Evolutionary conservation across 2,888 invertebrate species (phyloP), one percentile per base, ranked within the genome.

Genomic region (Formica aserva): DNA sequence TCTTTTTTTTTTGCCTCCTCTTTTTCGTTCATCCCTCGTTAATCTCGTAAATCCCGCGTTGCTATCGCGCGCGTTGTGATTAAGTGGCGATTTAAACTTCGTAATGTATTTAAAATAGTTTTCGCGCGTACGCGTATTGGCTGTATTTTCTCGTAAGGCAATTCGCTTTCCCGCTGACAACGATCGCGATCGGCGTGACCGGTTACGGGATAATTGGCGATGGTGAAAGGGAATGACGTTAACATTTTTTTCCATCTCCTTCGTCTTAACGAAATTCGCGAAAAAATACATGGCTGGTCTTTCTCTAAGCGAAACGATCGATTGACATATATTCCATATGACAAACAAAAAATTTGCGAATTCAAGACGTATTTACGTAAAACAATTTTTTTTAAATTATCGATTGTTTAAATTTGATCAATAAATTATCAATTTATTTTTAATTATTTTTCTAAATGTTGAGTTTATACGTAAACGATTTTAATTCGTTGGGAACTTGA

Each of bases 21-120:
- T 62, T 41, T 77, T 67, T 66, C 22, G 38, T 57, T 52, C 57
- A 66, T 57, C 26, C 66, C 66, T 76, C 41, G 80, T 82, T 76
- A 82, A 76, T 66, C 29, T n/a, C n/a, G 52, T 52, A 52, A 52
- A 52, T 8, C 52, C 8, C 52, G 52, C 65, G 41, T 82, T 71
- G 77, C 81, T 69, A 80, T 74, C 74, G 81, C 52, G 77, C 62
- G 26, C 67, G 48, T 29, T 55, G 69, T 29, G 41, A 71, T 72
- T 72, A 83, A 77, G 48, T 74, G 62, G 11, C 84, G 63, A 81
- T 82, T 75, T 72, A 26, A 60, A 35, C 41, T 45, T 80, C 3
- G 22, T 45, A 60, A 32, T 45, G 29, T 35, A 45, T 72, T 60
- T 78, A 67, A 86, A 81, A 84, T 86, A 76, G 71, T 72, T 55